These are phyloP conservation scores for Morbakka virulenta DNA, from an alignment of 30 jellyfish, hydroid and myxozoan genomes.

Conservation along the genomic window DNA sequence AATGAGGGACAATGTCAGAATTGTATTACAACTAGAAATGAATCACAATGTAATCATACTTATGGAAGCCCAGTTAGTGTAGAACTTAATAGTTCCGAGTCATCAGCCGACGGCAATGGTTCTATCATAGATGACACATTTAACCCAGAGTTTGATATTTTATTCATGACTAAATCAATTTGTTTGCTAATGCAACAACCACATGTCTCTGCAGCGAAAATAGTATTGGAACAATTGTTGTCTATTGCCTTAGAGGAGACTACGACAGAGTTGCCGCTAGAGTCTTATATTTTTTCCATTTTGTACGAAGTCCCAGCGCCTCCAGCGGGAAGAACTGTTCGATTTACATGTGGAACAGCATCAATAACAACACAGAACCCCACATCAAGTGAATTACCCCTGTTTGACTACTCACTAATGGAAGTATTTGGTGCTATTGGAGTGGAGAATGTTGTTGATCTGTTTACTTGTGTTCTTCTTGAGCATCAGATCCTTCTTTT, in stretches of 20 bases:
- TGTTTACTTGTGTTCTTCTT: slow-evolving; percentile 86
- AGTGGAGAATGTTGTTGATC: slow-evolving; percentile 87
- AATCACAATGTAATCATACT: background rate
- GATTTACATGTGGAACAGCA: slow-evolving; percentile 71
- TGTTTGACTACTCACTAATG: slow-evolving; percentile 78
- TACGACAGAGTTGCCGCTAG: slow-evolving; percentile 55
- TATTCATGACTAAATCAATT: slow-evolving; percentile 74
- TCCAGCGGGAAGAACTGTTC: slow-evolving; percentile 92
- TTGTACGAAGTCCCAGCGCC: slow-evolving; percentile 91
- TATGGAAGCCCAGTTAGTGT: background rate
- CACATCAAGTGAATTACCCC: slow-evolving; percentile 70
- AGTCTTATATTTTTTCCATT: slow-evolving; percentile 70
- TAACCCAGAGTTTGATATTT: slow-evolving; percentile 40
- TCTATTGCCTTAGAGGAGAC: slow-evolving; percentile 64
- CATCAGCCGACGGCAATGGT: background rate
- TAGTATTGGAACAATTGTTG: slow-evolving; percentile 60
- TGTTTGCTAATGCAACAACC: slow-evolving; percentile 93
- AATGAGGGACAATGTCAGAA: slow-evolving; percentile 23
- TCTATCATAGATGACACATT: background rate
- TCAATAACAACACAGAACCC: slow-evolving; percentile 80
- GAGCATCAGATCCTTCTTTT: slow-evolving; percentile 92
- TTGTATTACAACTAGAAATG: slow-evolving; percentile 5
- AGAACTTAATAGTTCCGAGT: no score
- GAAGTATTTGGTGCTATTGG: slow-evolving; percentile 84
- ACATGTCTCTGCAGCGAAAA: slow-evolving; percentile 65